phyloP scores from a whole-genome alignment of 1,140 invertebrate genomes.

The Lamellibrachia luymesi region DNA sequence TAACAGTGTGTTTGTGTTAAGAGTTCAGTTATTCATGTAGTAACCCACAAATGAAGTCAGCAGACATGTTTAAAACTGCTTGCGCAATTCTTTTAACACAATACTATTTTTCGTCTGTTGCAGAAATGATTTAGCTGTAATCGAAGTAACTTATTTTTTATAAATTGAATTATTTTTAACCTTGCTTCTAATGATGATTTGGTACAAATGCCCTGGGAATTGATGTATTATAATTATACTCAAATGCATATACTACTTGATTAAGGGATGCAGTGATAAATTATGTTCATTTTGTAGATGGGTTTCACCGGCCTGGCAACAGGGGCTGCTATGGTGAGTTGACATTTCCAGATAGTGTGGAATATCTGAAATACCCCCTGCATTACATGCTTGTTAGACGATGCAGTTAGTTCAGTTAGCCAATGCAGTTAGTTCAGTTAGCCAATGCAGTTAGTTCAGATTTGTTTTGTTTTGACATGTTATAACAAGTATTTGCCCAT shows the following conservation, averaged over 20 bases:
- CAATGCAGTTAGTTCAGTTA: no score
- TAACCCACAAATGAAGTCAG: background rate
- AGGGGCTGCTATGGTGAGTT: constrained; percentile 85
- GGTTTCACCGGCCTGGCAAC: constrained; percentile 96
- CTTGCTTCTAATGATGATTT: no score
- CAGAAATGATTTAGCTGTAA: no score
- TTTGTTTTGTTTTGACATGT: background rate
- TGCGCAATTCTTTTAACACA: no score
- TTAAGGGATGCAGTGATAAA: background rate
- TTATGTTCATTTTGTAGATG: constrained; percentile 59
- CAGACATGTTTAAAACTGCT: no score
- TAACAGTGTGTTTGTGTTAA: background rate
- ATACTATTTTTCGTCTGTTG: no score
- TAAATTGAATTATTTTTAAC: no score
- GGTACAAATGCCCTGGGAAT: no score
- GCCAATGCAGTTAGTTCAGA: background rate
- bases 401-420: no score
- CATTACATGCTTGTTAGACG: background rate
- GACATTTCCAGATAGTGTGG: background rate
- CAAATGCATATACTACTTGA: background rate
- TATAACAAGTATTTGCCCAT: background rate
- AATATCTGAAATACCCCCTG: background rate
- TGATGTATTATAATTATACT: background rate
- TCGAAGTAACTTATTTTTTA: no score
- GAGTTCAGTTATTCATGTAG: background rate